Percentiles rank a stretch among this genome's conserved stretches.
Conservation (phyloP, 2,888 invertebrate genomes). For the Dicyrtoma fusca region DNA sequence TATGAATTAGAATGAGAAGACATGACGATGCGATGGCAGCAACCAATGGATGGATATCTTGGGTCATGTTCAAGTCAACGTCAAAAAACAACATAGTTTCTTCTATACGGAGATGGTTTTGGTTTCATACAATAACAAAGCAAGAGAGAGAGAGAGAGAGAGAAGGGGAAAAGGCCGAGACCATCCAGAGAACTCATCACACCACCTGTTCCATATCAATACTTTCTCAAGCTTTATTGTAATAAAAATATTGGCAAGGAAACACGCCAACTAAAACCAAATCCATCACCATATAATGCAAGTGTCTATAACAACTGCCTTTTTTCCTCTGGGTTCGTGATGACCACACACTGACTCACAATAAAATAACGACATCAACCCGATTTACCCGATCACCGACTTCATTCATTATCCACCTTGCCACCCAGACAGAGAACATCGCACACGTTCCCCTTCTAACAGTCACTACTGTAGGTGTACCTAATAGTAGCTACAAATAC, state of each 20-base stretch:
- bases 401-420: constrained; percentile 2
- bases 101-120: background rate
- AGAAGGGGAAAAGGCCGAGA: background rate
- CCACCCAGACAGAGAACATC: constrained; percentile 6
- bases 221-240: constrained; percentile 40
- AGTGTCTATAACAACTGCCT: constrained; percentile 30
- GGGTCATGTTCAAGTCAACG: no score
- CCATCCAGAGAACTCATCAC: constrained; percentile 20
- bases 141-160: background rate
- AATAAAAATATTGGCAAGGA: constrained; percentile 16
- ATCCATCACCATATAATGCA: constrained; percentile 31
- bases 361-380: constrained; percentile 5
- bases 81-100: no score
- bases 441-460: background rate
- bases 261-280: constrained; percentile 24
- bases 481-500: no score
- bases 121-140: background rate
- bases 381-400: background rate
- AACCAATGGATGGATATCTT: no score
- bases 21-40: no score
- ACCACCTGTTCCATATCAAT: constrained; percentile 40
- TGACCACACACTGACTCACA: constrained; percentile 33
- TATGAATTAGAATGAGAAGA: no score
- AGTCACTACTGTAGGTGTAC: no score
- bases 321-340: constrained; percentile 29